Evolutionary conservation across 2,797 vertebrate genomes (phyloP).

Genomic region (Carcharodon carcharias): DNA sequence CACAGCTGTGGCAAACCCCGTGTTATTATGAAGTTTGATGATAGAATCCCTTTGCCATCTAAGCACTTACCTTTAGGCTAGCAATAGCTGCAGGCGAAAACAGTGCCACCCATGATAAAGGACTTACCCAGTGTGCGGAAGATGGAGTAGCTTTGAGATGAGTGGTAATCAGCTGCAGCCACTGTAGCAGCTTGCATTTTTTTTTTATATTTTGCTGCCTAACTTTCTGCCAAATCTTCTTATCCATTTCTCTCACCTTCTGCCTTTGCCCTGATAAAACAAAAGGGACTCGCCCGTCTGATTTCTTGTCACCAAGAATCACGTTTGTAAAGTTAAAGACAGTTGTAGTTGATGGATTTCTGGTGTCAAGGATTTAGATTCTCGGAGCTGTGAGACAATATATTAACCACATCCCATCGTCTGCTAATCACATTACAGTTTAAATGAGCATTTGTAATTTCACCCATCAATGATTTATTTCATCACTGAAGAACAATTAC

Average conservation of each 20-base stretch:
- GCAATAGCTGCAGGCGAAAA: constrained; percentile 83
- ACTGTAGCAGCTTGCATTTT: constrained; percentile 56
- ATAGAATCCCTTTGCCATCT: constrained; percentile 71
- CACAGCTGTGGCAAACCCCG: constrained; percentile 86
- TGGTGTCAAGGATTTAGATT: constrained; percentile 56
- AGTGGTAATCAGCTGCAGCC: constrained; percentile 76
- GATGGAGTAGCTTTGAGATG: constrained; percentile 69
- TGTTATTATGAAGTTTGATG: constrained; percentile 91
- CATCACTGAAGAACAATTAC: constrained; percentile 60
- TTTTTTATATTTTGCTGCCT: constrained; percentile 44
- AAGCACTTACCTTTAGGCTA: constrained; percentile 77
- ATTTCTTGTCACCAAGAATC: constrained; percentile 44
- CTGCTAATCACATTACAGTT: constrained; percentile 69
- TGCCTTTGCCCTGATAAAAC: constrained; percentile 41
- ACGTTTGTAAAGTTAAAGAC: constrained; percentile 50
- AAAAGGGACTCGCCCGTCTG: constrained; percentile 39
- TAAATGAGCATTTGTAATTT: constrained; percentile 69
- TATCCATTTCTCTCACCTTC: constrained; percentile 45
- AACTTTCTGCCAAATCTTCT: constrained; percentile 47
- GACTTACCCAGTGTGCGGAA: constrained; percentile 73
- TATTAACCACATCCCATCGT: constrained; percentile 65
- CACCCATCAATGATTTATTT: constrained; percentile 67
- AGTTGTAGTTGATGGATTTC: constrained; percentile 58
- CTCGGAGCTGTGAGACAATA: constrained; percentile 58
- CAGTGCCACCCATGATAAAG: constrained; percentile 96